Percentiles rank a stretch among this genome's conserved stretches.
These are phyloP conservation scores for Echinops telfairi DNA, from an alignment of 2,113 vertebrate genomes.

Conservation along the genomic window DNA sequence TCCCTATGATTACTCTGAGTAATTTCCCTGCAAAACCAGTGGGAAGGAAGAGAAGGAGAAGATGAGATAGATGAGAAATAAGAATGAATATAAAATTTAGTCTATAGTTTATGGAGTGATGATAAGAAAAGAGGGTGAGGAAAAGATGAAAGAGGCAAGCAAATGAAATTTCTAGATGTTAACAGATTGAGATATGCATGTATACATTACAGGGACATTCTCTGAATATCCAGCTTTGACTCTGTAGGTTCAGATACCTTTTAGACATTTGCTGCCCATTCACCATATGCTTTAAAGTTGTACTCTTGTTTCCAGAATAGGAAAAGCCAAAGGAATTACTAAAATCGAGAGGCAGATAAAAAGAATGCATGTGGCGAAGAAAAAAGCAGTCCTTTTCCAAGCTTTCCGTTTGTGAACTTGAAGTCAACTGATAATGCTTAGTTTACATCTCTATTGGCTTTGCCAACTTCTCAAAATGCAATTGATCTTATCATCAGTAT, in stretches of 20 bases:
- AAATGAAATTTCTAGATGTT: background rate
- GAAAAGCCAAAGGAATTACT: background rate
- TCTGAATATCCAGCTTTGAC: background rate
- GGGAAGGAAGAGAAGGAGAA: background rate
- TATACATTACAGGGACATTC: no score
- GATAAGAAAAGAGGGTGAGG: background rate
- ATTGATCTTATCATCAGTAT: background rate
- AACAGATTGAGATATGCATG: no score
- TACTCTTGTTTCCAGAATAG: background rate
- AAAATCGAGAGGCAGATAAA: background rate
- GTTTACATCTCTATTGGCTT: background rate
- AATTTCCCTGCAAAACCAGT: background rate
- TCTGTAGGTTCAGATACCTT: background rate
- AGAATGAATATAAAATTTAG: background rate
- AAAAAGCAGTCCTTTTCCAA: background rate
- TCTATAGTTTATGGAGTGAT: background rate
- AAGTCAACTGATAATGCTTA: background rate
- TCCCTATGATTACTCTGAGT: background rate
- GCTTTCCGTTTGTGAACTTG: background rate
- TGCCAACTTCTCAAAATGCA: background rate
- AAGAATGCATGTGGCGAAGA: background rate
- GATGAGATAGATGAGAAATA: background rate
- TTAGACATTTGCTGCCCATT: background rate
- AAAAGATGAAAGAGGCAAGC: background rate
- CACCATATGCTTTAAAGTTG: background rate